These are phyloP conservation scores for Drosophila cardini DNA, from an alignment of 1,140 invertebrate species.

Conservation along the genomic window DNA sequence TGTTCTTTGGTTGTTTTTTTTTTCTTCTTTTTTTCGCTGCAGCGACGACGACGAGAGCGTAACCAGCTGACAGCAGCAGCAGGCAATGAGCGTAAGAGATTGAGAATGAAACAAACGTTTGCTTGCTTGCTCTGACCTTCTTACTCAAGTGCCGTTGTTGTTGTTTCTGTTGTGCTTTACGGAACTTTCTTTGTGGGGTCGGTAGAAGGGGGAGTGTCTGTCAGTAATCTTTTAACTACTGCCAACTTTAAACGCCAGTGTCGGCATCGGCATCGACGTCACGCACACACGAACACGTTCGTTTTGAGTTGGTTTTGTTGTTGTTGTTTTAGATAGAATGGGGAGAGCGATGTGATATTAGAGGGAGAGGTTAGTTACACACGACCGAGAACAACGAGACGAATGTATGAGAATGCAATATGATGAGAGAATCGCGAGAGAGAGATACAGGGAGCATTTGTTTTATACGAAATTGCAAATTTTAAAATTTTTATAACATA, in stretches of 20 bases:
- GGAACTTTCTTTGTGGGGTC: conserved; percentile 41
- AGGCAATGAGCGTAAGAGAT: conserved; percentile 7
- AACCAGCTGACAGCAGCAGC: background rate
- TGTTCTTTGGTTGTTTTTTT: too few relatives aligned
- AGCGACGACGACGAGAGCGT: background rate
- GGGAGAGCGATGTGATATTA: background rate
- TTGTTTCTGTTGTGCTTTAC: conserved; percentile 28
- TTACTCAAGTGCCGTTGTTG: conserved; percentile 41
- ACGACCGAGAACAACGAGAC: conserved; percentile 15
- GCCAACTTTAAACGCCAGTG: conserved; percentile 24
- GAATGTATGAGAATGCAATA: conserved; percentile 26
- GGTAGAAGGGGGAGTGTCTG: conserved; percentile 3
- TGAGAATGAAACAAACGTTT: conserved; percentile 1
- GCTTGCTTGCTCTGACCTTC: conserved; percentile 59
- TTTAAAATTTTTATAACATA: conserved; percentile 19
- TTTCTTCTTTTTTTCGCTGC: conserved; percentile 15
- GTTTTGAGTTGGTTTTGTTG: background rate
- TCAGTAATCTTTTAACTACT: conserved; percentile 21
- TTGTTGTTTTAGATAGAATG: background rate
- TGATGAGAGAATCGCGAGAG: background rate
- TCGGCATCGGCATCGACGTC: conserved; percentile 20
- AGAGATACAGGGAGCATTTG: background rate
- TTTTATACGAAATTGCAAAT: background rate
- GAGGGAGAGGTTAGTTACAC: conserved; percentile 12
- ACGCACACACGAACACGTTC: conserved; percentile 28